Evolutionary conservation across 2,888 invertebrate species (phyloP).

Genomic region (Drosophila suboccidentalis): DNA sequence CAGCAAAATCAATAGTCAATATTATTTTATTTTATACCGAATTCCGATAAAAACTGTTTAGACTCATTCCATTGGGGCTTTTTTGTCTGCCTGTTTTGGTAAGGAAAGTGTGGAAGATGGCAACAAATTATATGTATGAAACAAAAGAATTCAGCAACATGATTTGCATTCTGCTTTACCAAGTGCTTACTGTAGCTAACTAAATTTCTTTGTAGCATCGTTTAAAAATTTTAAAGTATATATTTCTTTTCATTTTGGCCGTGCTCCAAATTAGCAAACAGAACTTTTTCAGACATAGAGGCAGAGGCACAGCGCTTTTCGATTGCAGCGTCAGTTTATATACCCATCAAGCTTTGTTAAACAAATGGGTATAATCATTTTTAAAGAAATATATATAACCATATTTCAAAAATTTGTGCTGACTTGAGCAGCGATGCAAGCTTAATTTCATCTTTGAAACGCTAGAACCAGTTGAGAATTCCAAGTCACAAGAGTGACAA

Average conservation of each 20-base stretch:
- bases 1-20: slow-evolving; percentile 23
- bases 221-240: slow-evolving; percentile 44
- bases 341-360: background rate
- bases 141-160: background rate
- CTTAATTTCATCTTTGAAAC: too few relatives aligned
- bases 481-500: too few relatives aligned
- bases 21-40: slow-evolving; percentile 23
- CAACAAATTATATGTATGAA: background rate
- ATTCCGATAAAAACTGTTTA: slow-evolving; percentile 3
- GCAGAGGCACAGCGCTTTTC: background rate
- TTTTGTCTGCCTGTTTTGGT: background rate
- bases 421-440: too few relatives aligned
- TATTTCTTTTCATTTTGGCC: slow-evolving; percentile 70
- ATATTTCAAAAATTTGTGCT: background rate
- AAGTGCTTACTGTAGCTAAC: slow-evolving; percentile 54
- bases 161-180: slow-evolving; percentile 23
- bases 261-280: slow-evolving; percentile 72
- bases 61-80: background rate
- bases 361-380: background rate
- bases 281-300: slow-evolving; percentile 53
- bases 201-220: slow-evolving; percentile 29
- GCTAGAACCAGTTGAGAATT: too few relatives aligned
- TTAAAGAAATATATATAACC: background rate
- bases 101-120: background rate
- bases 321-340: background rate